A percentile compares a stretch with the other conserved stretches of the same genome.
Evolutionary conservation across 2,797 vertebrate species (phyloP).

Genomic region (Sibirionetta formosa): DNA sequence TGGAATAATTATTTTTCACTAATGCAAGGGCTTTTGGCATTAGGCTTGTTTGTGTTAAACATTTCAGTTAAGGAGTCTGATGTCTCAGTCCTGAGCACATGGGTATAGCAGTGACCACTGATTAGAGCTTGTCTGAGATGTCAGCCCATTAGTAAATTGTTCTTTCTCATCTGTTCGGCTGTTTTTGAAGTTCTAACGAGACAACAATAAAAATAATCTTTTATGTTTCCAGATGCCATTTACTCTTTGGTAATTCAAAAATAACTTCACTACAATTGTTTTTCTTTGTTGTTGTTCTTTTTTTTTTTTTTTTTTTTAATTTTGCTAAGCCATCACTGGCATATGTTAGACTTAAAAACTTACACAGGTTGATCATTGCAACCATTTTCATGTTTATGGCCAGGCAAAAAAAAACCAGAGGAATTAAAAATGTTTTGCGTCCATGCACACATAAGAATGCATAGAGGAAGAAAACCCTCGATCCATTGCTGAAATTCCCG

Average conservation of each 20-base stretch:
- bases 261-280: neutral
- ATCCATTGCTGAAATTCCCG: neutral
- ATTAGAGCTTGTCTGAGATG: rapidly evolving
- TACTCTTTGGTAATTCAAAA: neutral
- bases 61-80: neutral
- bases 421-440: neutral
- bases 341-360: neutral
- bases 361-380: neutral
- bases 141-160: neutral
- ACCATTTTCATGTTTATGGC: neutral
- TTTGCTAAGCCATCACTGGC: neutral
- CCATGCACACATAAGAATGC: neutral
- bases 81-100: neutral
- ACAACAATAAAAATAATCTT: neutral
- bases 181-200: neutral
- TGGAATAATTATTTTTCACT: neutral
- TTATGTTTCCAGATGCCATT: constrained; percentile 5
- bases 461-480: neutral
- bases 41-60: neutral
- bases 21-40: neutral
- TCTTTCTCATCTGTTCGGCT: neutral
- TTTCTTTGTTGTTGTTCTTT: neutral
- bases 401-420: neutral
- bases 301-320: neutral
- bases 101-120: neutral